Conservation (phyloP, 92 coral and sea anemone genomes). For the Phenganax subtilis region DNA sequence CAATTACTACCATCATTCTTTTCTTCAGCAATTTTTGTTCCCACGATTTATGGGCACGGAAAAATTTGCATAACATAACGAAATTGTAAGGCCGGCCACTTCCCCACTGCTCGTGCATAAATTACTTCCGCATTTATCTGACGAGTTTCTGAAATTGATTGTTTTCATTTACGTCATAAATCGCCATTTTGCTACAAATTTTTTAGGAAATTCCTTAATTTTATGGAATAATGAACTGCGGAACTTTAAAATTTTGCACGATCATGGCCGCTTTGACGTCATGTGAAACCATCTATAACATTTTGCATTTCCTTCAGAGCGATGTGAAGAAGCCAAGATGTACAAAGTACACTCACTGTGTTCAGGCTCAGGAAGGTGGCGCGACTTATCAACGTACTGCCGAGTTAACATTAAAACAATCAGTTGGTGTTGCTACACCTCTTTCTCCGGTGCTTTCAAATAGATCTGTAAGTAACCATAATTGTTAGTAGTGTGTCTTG, state of each 20-base stretch:
- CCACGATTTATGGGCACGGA: too few species aligned
- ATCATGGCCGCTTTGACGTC: not conserved
- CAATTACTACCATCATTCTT: not conserved
- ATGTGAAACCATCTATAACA: not conserved
- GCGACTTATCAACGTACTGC: constrained; percentile 58
- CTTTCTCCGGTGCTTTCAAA: constrained; percentile 10
- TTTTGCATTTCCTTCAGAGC: constrained; percentile 19
- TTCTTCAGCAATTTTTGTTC: not conserved
- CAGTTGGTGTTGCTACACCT: constrained; percentile 25
- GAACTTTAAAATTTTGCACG: too few species aligned
- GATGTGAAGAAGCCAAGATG: constrained; percentile 65
- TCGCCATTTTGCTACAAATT: too few species aligned
- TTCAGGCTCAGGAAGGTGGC: constrained; percentile 60
- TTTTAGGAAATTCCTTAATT: too few species aligned
- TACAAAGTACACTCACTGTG: constrained; percentile 62
- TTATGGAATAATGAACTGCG: too few species aligned
- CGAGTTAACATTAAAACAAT: constrained; percentile 59
- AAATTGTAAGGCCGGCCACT: too few species aligned
- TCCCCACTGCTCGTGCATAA: too few species aligned
- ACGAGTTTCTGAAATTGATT: too few species aligned
- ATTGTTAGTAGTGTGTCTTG: not conserved
- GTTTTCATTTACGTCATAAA: too few species aligned
- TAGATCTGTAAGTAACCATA: not conserved
- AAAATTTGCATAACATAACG: too few species aligned
- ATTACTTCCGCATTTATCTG: too few species aligned